Evolutionary conservation across 2,888 invertebrate species (phyloP).

Genomic region (Eupithecia tripunctaria): DNA sequence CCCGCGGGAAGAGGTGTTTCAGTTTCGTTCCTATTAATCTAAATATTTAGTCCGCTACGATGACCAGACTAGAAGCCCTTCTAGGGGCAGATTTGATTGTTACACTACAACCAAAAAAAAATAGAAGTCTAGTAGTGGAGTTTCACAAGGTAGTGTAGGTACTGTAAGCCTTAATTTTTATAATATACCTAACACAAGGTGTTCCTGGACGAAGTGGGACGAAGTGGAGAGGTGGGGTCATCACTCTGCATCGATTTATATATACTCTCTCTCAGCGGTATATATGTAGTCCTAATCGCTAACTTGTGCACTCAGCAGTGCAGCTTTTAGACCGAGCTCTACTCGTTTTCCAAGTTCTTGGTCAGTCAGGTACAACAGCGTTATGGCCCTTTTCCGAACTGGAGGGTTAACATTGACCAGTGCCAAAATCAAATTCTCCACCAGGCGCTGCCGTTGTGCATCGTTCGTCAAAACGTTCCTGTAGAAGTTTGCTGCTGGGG

Average conservation of each 20-base stretch:
- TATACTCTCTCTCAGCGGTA: too few relatives aligned
- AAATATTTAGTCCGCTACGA: not conserved
- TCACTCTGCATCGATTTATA: too few relatives aligned
- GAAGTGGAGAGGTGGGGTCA: too few relatives aligned
- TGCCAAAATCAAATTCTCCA: conserved; percentile 18
- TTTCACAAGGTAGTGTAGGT: too few relatives aligned
- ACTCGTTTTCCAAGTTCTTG: conserved; percentile 88
- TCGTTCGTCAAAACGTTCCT: conserved; percentile 81
- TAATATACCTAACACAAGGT: too few relatives aligned
- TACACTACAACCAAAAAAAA: too few relatives aligned
- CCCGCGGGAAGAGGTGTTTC: too few relatives aligned
- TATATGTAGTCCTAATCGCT: too few relatives aligned
- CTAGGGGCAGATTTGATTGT: not conserved
- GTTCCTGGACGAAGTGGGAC: too few relatives aligned
- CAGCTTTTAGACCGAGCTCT: conserved; percentile 71
- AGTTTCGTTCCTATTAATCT: not conserved
- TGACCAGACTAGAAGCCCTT: not conserved
- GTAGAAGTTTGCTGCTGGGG: conserved; percentile 89
- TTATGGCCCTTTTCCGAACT: conserved; percentile 33
- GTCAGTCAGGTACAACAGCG: conserved; percentile 88
- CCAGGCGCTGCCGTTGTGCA: conserved; percentile 41
- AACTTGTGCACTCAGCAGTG: conserved; percentile 24
- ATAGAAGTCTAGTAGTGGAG: too few relatives aligned
- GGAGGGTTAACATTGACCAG: conserved; percentile 36
- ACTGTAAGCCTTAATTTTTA: too few relatives aligned